These are phyloP conservation scores for Epizoanthus fatuus DNA, from an alignment of 92 coral and sea anemone species.

Conservation along the genomic window DNA sequence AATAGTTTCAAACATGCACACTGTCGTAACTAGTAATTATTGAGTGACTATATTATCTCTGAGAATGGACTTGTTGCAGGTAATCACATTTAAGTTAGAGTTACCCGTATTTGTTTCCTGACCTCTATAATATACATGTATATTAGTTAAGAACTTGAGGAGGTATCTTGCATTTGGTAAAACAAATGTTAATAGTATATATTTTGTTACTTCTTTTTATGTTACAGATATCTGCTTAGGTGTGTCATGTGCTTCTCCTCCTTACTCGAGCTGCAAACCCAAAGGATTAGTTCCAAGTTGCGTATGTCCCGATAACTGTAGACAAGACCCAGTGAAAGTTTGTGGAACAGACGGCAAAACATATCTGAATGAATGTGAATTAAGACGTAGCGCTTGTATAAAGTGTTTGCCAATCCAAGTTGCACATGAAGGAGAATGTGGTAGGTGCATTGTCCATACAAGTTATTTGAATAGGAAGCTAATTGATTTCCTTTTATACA, in stretches of 20 bases:
- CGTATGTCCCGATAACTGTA: slow-evolving; percentile 21
- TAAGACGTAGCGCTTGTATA: slow-evolving; percentile 21
- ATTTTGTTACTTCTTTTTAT: not conserved
- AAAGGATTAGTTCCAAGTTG: slow-evolving; percentile 26
- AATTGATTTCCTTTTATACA: too few species aligned
- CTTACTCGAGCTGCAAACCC: slow-evolving; percentile 37
- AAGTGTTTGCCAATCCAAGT: slow-evolving; percentile 23
- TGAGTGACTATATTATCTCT: too few species aligned
- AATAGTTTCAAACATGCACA: too few species aligned
- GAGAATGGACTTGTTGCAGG: too few species aligned
- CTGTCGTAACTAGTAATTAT: too few species aligned
- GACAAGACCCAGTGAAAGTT: not conserved
- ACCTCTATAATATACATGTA: too few species aligned
- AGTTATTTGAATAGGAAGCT: not conserved
- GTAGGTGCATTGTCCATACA: not conserved
- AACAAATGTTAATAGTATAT: too few species aligned
- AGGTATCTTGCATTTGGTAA: too few species aligned
- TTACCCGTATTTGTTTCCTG: too few species aligned
- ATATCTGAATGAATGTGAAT: slow-evolving; percentile 31
- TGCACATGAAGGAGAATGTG: slow-evolving; percentile 11
- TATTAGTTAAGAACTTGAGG: too few species aligned
- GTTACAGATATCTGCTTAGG: slow-evolving; percentile 1
- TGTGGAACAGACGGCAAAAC: slow-evolving; percentile 41
- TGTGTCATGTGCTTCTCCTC: slow-evolving; percentile 21
- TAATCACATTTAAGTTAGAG: too few species aligned